These are phyloP conservation scores for Microctenopoma steveboyesi DNA, from an alignment of 2,797 vertebrate genomes.

Conservation along the genomic window DNA sequence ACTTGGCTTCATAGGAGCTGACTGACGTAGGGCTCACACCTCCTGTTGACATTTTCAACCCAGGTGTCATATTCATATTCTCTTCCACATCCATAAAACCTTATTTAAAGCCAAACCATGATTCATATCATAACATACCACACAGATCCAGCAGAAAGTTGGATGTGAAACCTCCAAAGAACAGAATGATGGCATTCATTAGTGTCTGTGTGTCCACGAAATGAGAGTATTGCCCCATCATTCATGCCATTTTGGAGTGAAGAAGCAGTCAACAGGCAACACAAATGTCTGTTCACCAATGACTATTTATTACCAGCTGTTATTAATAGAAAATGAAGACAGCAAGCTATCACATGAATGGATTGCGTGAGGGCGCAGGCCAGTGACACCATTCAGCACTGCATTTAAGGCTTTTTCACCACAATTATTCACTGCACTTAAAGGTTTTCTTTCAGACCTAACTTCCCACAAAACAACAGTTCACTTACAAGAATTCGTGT, in stretches of 20 bases:
- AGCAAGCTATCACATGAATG: constrained; percentile 16
- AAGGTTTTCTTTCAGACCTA: background rate
- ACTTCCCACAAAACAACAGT: constrained; percentile 7
- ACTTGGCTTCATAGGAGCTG: constrained; percentile 10
- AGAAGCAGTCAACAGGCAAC: background rate
- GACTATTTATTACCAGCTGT: constrained; percentile 9
- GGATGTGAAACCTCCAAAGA: background rate
- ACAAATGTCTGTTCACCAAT: constrained; percentile 9
- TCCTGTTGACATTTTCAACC: constrained; percentile 28
- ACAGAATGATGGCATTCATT: background rate
- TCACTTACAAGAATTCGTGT: constrained; percentile 17
- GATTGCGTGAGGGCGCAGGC: background rate
- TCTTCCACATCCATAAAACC: constrained; percentile 3
- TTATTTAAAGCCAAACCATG: no score
- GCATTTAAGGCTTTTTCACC: background rate
- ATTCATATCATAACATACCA: background rate
- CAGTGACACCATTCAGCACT: background rate
- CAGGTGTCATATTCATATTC: background rate
- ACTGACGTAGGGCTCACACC: constrained; percentile 9
- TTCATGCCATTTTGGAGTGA: constrained; percentile 11
- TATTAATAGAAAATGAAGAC: constrained; percentile 24
- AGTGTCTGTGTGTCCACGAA: background rate
- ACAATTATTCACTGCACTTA: background rate
- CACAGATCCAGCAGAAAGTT: background rate
- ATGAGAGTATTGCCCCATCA: constrained; percentile 15